These are phyloP conservation scores for Platycnemis pennipes DNA, from an alignment of 2,888 invertebrate genomes.

Conservation along the genomic window DNA sequence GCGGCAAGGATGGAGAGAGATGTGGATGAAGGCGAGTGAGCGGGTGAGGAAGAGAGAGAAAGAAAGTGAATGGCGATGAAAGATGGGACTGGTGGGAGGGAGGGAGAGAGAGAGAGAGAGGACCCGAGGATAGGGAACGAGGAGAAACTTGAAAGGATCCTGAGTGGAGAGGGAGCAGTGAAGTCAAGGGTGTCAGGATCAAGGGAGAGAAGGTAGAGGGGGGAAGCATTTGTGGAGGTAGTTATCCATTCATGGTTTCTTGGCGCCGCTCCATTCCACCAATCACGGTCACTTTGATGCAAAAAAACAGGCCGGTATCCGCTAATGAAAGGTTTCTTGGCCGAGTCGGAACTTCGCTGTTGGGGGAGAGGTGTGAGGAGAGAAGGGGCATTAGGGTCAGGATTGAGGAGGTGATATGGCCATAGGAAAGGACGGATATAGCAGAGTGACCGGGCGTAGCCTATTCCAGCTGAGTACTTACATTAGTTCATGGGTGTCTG, in stretches of 20 bases:
- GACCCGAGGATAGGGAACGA: background rate
- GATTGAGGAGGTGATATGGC: background rate
- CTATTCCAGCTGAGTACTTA: background rate
- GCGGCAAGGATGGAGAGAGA: background rate
- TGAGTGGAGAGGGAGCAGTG: background rate
- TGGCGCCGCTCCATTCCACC: constrained; percentile 65
- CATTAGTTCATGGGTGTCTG: too few relatives aligned
- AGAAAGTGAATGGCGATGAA: background rate
- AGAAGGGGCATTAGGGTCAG: background rate
- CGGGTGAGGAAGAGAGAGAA: background rate
- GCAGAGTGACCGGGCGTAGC: background rate
- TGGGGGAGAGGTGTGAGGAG: background rate
- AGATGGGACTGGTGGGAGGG: background rate
- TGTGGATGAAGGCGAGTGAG: background rate
- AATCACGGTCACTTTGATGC: constrained; percentile 65
- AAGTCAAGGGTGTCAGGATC: background rate
- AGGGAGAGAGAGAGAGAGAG: background rate
- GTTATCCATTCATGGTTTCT: constrained; percentile 58
- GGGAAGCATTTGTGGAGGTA: background rate
- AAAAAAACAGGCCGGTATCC: constrained; percentile 51
- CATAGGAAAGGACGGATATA: background rate
- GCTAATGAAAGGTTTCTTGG: constrained; percentile 59
- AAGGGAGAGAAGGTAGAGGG: background rate
- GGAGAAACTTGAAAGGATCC: background rate
- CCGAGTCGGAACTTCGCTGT: background rate